These are phyloP conservation scores for Erynnis tages DNA, from an alignment of 2,888 invertebrate species.

Conservation along the genomic window DNA sequence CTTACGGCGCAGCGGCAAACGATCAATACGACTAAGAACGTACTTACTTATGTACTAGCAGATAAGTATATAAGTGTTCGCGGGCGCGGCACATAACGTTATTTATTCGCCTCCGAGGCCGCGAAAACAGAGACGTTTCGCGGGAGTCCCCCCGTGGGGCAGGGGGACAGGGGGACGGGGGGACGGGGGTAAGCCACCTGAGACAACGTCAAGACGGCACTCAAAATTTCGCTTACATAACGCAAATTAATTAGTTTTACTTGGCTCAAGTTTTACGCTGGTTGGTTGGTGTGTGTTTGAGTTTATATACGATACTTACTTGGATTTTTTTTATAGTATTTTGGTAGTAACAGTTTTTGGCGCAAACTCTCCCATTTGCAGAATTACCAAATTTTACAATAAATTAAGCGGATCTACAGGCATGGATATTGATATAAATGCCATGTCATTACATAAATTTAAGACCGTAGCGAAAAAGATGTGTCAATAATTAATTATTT, in stretches of 20 bases:
- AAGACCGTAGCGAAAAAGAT: no score
- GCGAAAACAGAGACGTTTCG: slow-evolving; percentile 52
- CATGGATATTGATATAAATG: no score
- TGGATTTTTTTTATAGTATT: no score
- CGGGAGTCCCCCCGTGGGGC: slow-evolving; percentile 23
- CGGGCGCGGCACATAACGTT: slow-evolving; percentile 33
- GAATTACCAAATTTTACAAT: no score
- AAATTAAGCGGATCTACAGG: no score
- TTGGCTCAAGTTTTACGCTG: slow-evolving; percentile 43
- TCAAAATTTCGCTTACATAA: slow-evolving; percentile 53
- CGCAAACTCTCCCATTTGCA: no score
- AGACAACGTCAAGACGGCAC: slow-evolving; percentile 56
- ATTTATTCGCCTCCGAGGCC: slow-evolving; percentile 49
- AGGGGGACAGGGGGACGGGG: slow-evolving; percentile 14
- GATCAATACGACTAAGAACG: slow-evolving; percentile 20
- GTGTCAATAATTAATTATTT: no score
- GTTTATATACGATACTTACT: no score
- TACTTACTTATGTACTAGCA: slow-evolving; percentile 18
- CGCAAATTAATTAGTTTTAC: slow-evolving; percentile 52
- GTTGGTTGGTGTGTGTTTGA: slow-evolving; percentile 11
- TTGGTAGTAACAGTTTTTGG: not conserved
- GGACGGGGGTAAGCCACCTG: slow-evolving; percentile 46
- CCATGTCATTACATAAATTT: no score
- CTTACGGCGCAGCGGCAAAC: not conserved
- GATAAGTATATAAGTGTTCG: slow-evolving; percentile 27